A percentile compares a stretch with the other conserved stretches of the same genome.
Evolutionary conservation across 1,140 invertebrate species (phyloP).

Genomic region (Lordiphosa stackelbergi): DNA sequence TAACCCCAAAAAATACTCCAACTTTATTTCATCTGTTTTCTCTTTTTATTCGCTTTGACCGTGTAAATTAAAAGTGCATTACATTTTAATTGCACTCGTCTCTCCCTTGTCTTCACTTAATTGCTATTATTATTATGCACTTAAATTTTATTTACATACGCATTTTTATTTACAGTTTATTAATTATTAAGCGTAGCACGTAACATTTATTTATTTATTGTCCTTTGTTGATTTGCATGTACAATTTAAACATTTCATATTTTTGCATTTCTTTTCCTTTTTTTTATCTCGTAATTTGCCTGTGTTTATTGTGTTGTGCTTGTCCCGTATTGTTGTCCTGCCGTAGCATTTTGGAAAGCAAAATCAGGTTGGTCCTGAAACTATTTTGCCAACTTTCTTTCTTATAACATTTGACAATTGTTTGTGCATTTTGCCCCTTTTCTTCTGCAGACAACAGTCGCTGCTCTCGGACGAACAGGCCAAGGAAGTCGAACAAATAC

Average conservation of each 20-base stretch:
- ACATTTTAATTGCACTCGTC: conserved; percentile 39
- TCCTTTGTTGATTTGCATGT: conserved; percentile 30
- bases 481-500: conserved; percentile 87
- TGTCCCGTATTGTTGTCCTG: conserved; percentile 43
- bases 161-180: conserved; percentile 22
- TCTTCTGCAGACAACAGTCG: conserved; percentile 82
- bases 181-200: conserved; percentile 32
- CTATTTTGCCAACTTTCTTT: not conserved
- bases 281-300: conserved; percentile 45
- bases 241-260: conserved; percentile 17
- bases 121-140: conserved; percentile 38
- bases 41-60: not conserved
- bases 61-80: conserved; percentile 51
- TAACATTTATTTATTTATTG: conserved; percentile 13
- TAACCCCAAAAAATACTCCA: not conserved
- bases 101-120: conserved; percentile 23
- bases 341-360: conserved; percentile 86
- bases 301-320: conserved; percentile 36
- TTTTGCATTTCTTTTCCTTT: conserved; percentile 18
- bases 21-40: not conserved
- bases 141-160: conserved; percentile 43
- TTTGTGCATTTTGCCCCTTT: conserved; percentile 7
- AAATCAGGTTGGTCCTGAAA: conserved; percentile 83
- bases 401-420: conserved; percentile 10
- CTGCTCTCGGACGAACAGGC: conserved; percentile 91